These are phyloP conservation scores for Eristalinus aeneus DNA, from an alignment of 2,888 invertebrate genomes.

Conservation along the genomic window DNA sequence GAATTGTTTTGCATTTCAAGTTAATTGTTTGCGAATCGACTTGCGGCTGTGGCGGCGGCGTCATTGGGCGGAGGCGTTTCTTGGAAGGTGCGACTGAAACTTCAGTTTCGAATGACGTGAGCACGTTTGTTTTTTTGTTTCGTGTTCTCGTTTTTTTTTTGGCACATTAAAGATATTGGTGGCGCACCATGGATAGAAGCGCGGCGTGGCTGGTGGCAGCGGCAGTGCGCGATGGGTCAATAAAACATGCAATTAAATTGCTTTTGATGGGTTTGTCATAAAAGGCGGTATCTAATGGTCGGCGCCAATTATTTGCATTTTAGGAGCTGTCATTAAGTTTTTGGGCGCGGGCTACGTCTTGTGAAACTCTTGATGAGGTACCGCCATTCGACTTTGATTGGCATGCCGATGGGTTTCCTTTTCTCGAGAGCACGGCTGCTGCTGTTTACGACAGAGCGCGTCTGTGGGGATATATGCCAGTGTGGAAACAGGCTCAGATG, in stretches of 20 bases:
- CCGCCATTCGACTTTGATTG: background rate
- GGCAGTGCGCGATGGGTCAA: background rate
- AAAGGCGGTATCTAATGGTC: background rate
- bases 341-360: background rate
- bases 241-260: conserved; percentile 22
- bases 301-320: conserved; percentile 18
- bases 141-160: background rate
- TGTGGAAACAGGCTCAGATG: background rate
- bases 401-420: background rate
- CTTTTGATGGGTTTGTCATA: background rate
- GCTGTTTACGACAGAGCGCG: background rate
- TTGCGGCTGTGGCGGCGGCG: background rate
- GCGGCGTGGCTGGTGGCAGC: background rate
- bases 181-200: background rate
- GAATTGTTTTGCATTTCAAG: conserved; percentile 6
- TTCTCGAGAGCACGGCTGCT: background rate
- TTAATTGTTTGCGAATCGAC: background rate
- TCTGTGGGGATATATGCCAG: background rate
- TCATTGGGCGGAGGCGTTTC: too few species aligned
- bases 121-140: background rate
- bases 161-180: background rate
- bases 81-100: background rate
- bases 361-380: background rate
- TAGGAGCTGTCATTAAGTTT: background rate
- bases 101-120: background rate